These are phyloP conservation scores for Diorhabda elongata DNA, from an alignment of 1,140 invertebrate species.

Conservation along the genomic window DNA sequence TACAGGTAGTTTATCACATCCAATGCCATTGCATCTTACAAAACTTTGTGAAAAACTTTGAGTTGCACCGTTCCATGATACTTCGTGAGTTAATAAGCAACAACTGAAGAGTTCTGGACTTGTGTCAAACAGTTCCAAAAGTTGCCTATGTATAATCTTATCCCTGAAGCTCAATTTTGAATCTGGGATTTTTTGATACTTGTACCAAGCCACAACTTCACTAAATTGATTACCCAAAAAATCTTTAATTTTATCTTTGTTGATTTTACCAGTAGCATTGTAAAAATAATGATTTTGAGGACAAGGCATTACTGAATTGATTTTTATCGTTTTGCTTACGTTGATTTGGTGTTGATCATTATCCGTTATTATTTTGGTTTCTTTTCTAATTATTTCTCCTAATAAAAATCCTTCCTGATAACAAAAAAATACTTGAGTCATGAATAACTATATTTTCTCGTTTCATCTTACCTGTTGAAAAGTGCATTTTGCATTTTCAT, in stretches of 20 bases:
- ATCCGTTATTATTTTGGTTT: conserved; percentile 34
- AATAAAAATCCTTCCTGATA: conserved; percentile 36
- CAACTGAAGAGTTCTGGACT: conserved; percentile 35
- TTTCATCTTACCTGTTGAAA: conserved; percentile 29
- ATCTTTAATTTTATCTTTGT: conserved; percentile 28
- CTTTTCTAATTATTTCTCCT: conserved; percentile 33
- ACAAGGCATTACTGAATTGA: conserved; percentile 35
- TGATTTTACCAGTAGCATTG: conserved; percentile 27
- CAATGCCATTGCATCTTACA: conserved; percentile 29
- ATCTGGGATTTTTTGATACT: conserved; percentile 19
- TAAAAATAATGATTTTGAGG: conserved; percentile 27
- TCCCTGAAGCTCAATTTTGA: conserved; percentile 32
- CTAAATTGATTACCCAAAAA: conserved; percentile 27
- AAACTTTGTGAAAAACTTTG: conserved; percentile 39
- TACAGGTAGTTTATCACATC: conserved; percentile 35
- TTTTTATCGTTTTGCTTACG: conserved; percentile 31
- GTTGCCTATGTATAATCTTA: conserved; percentile 33
- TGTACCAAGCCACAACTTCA: conserved; percentile 36
- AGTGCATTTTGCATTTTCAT: conserved; percentile 30
- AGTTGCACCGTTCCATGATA: conserved; percentile 30
- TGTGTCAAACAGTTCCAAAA: conserved; percentile 27
- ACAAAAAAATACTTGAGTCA: conserved; percentile 12
- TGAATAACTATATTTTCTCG: conserved; percentile 14
- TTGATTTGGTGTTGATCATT: conserved; percentile 35
- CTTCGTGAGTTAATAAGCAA: conserved; percentile 34